Base-by-base conservation (phyloP, 2,888 invertebrate species). In the Caenorhabditis sp. region DNA sequence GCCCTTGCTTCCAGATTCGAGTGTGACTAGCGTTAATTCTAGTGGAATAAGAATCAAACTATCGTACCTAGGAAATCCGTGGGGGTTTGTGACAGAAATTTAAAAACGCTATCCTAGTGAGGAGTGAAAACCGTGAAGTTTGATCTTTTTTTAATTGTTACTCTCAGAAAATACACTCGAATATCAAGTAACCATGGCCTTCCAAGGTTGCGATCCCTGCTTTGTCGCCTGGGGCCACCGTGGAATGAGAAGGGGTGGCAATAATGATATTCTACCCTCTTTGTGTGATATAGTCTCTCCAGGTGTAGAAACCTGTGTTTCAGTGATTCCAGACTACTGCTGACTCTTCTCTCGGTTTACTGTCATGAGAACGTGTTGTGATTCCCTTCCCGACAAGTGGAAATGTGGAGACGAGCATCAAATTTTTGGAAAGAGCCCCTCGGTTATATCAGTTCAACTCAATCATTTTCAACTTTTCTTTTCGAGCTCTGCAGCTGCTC, bases 301-400 rank as follows among this genome's bases (percentile, higher is more conserved):
- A 6, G 40, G 13, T 3, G 47, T 18, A 47, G 47, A 47, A 9
- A 32, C 20, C 35, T 35, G 56, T 56, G 56, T 56, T 18, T 20
- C 35, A 56, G 56, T 56, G 56, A 32, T 56, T 56, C 56, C 26
- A 55, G 55, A 22, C 32, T 51, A 24, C 22, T 24, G 51, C 28
- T 55, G 28, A 26, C 55, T 51, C 26, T 6, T 28, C 28, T 55
- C 55, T 26, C n/a, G n/a, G n/a, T 26, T 55, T 28, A 28, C 55
- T 28, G 28, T 28, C 13, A 22, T 6, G 5, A 24, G n/a, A n/a
- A n/a, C n/a, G n/a, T 51, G 26, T 51, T 51, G 51, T 51, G 51
- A 51, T 18, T 24, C n/a, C n/a, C 22, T 50, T 20, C 51, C 51
- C 9, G 24, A 11, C 26, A 13, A 24, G 24, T 22, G 26, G 51